phyloP scores from a whole-genome alignment of 2,888 invertebrate genomes.

The Tricholauxania praeusta region DNA sequence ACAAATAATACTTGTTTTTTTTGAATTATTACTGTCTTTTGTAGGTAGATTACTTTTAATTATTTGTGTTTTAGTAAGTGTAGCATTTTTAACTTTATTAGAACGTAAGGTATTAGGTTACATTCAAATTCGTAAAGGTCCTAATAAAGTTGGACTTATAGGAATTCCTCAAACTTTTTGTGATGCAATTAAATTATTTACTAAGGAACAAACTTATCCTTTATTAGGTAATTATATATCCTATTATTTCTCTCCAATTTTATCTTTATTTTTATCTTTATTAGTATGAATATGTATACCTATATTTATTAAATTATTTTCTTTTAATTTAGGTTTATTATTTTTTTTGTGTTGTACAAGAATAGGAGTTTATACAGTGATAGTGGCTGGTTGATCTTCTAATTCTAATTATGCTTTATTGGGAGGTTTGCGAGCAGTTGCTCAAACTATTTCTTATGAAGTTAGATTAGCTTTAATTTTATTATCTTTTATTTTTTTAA shows the following conservation, averaged over 20 bases:
- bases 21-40: constrained; percentile 68
- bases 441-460: constrained; percentile 84
- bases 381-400: constrained; percentile 76
- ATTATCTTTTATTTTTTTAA: constrained; percentile 72
- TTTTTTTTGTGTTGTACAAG: constrained; percentile 77
- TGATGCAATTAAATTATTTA: constrained; percentile 80
- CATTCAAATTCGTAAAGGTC: constrained; percentile 81
- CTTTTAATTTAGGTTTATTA: constrained; percentile 73
- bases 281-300: constrained; percentile 73
- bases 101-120: constrained; percentile 80
- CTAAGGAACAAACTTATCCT: constrained; percentile 74
- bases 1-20: constrained; percentile 71
- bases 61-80: constrained; percentile 74
- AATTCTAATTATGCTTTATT: constrained; percentile 81
- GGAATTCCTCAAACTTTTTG: constrained; percentile 79
- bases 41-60: constrained; percentile 71
- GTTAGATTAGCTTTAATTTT: constrained; percentile 77
- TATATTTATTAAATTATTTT: constrained; percentile 70
- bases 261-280: constrained; percentile 73
- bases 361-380: constrained; percentile 74
- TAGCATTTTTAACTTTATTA: constrained; percentile 79
- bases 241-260: constrained; percentile 74
- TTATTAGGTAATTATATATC: constrained; percentile 72
- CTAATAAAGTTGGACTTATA: constrained; percentile 76
- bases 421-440: constrained; percentile 76